Evolutionary conservation across 1,140 invertebrate genomes (phyloP).

Genomic region (Aricia agestis): DNA sequence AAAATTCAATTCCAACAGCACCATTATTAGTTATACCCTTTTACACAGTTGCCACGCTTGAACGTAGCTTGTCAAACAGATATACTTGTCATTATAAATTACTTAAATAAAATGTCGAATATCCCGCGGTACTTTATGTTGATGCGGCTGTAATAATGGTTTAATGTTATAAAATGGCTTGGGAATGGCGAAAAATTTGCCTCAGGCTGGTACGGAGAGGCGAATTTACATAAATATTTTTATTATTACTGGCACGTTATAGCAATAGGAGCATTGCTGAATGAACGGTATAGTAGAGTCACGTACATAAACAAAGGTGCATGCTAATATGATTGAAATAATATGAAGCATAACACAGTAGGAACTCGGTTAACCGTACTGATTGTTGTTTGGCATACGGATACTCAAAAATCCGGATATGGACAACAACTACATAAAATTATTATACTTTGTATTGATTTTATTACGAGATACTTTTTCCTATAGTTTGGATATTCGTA

Average conservation of each 20-base stretch:
- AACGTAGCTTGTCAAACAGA: conserved; percentile 47
- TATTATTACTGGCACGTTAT: not conserved
- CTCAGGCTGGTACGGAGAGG: not conserved
- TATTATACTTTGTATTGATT: too few species aligned
- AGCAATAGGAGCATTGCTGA: not conserved
- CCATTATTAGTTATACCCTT: conserved; percentile 12
- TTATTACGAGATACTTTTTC: too few species aligned
- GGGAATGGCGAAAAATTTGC: not conserved
- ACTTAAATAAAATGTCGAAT: conserved; percentile 10
- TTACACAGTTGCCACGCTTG: conserved; percentile 37
- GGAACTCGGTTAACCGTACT: too few species aligned
- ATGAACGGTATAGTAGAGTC: not conserved
- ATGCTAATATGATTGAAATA: too few species aligned
- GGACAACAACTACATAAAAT: too few species aligned
- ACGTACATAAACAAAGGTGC: not conserved
- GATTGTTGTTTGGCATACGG: too few species aligned
- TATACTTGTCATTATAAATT: conserved; percentile 54
- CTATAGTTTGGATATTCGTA: too few species aligned
- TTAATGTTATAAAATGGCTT: not conserved
- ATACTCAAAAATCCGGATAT: too few species aligned
- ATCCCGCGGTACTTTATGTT: not conserved
- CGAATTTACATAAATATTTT: not conserved
- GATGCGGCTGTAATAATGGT: conserved; percentile 2
- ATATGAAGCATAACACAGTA: too few species aligned
- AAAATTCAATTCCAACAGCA: conserved; percentile 38